phyloP scores from a whole-genome alignment of 2,113 vertebrate species.

The Leptocoma aspasia region DNA sequence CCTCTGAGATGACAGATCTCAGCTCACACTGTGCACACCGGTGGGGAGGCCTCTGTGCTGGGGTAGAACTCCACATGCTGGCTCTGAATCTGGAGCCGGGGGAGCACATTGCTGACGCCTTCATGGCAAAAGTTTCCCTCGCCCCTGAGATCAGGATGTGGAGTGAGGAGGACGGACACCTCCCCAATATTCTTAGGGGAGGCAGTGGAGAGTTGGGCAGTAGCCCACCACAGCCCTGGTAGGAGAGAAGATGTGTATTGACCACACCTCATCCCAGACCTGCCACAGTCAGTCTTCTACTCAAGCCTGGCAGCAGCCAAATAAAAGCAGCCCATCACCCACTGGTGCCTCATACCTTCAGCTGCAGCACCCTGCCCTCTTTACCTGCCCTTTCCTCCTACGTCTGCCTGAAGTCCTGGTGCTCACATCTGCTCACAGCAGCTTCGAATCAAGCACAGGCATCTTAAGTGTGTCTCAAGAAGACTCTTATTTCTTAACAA shows the following conservation, averaged over 20 bases:
- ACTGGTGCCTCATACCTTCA: not conserved
- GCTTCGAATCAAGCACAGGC: not conserved
- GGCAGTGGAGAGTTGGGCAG: not conserved
- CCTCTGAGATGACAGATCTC: not conserved
- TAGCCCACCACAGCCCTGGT: fast-evolving
- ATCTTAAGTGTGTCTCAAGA: not conserved
- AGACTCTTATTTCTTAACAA: not conserved
- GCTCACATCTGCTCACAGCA: not conserved
- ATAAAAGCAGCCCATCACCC: not conserved
- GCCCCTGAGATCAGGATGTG: not conserved
- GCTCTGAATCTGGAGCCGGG: not conserved
- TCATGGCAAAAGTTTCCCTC: not conserved
- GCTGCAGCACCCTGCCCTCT: not conserved
- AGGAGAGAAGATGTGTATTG: not conserved
- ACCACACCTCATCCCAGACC: fast-evolving
- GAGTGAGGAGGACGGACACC: not conserved
- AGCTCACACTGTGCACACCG: not conserved
- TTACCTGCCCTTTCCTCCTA: not conserved
- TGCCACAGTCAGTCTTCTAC: not conserved
- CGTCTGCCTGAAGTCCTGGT: not conserved
- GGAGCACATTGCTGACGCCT: not conserved
- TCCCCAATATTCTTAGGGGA: not conserved
- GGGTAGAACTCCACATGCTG: not conserved
- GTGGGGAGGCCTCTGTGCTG: not conserved
- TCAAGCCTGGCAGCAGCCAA: not conserved